These are phyloP conservation scores for Endomychus coccineus DNA, from an alignment of 2,888 invertebrate genomes.

Conservation along the genomic window DNA sequence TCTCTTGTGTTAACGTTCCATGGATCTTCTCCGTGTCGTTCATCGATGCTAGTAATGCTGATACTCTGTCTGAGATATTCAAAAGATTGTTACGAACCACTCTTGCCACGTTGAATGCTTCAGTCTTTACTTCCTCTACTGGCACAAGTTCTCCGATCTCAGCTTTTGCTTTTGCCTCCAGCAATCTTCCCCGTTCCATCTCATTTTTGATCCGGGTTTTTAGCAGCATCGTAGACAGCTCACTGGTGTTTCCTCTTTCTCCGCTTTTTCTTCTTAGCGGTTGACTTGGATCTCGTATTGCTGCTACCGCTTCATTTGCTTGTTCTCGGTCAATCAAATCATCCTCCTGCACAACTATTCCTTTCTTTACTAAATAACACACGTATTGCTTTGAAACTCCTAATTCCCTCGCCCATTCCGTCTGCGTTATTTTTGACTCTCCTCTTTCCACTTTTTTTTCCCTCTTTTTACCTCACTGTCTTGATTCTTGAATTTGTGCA, in stretches of 20 bases:
- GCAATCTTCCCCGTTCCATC: constrained; percentile 14
- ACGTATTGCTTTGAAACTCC: constrained; percentile 17
- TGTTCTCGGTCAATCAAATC: constrained; percentile 15
- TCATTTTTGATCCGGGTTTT: constrained; percentile 19
- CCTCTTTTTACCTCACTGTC: too few species aligned
- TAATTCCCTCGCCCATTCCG: constrained; percentile 13
- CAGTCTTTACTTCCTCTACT: constrained; percentile 15
- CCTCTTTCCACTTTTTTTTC: too few species aligned
- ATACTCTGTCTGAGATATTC: constrained; percentile 16
- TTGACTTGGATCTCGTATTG: constrained; percentile 17
- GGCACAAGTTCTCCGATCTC: constrained; percentile 14
- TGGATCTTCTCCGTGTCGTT: constrained; percentile 16
- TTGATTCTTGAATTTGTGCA: too few species aligned
- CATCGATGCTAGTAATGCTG: constrained; percentile 15
- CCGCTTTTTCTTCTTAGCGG: constrained; percentile 16
- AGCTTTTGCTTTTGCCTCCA: constrained; percentile 12
- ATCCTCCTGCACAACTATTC: constrained; percentile 18
- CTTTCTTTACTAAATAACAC: constrained; percentile 18
- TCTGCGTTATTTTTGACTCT: constrained; percentile 11
- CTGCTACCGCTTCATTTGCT: constrained; percentile 13
- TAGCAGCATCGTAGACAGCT: constrained; percentile 16
- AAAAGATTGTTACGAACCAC: constrained; percentile 14
- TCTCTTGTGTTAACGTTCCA: constrained; percentile 14
- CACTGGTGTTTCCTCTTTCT: constrained; percentile 9
- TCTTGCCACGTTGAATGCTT: constrained; percentile 18